phyloP scores from a whole-genome alignment of 2,888 invertebrate species.

The Diarsia dahlii region DNA sequence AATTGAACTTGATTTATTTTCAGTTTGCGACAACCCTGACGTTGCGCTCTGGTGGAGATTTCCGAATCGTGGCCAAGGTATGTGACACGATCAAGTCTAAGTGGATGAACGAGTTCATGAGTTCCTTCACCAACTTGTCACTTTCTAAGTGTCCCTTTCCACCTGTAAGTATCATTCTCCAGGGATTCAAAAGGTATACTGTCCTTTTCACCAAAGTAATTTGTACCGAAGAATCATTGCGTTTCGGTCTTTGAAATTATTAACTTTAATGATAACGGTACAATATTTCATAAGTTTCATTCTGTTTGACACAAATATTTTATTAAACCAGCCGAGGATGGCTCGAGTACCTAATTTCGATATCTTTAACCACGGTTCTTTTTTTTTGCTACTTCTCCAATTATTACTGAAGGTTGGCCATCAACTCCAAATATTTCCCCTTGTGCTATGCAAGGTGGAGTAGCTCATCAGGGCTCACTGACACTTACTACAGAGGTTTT shows the following conservation, averaged over 20 bases:
- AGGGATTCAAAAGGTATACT: neutral
- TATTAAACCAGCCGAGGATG: too few species aligned
- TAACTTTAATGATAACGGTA: too few species aligned
- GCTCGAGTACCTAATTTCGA: too few species aligned
- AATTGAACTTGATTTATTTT: conserved; percentile 6
- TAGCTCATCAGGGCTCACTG: neutral
- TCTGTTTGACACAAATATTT: too few species aligned
- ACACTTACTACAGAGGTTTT: neutral
- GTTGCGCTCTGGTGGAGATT: conserved; percentile 67
- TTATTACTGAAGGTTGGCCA: neutral
- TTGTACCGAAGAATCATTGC: neutral
- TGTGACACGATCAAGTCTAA: conserved; percentile 67
- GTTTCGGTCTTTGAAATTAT: neutral
- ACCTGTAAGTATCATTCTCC: conserved; percentile 58
- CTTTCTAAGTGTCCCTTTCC: conserved; percentile 62
- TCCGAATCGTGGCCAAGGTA: conserved; percentile 57
- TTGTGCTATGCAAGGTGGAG: neutral
- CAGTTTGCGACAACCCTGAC: conserved; percentile 57
- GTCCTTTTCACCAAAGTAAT: neutral
- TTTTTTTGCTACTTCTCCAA: too few species aligned
- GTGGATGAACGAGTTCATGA: conserved; percentile 68
- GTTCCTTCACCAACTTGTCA: conserved; percentile 61
- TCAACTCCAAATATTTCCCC: neutral
- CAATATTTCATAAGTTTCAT: too few species aligned
- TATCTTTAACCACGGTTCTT: too few species aligned